A percentile compares a stretch with the other conserved stretches of the same genome.
These are phyloP conservation scores for Doris montereyensis DNA, from an alignment of 2,888 invertebrate species.

Conservation along the genomic window DNA sequence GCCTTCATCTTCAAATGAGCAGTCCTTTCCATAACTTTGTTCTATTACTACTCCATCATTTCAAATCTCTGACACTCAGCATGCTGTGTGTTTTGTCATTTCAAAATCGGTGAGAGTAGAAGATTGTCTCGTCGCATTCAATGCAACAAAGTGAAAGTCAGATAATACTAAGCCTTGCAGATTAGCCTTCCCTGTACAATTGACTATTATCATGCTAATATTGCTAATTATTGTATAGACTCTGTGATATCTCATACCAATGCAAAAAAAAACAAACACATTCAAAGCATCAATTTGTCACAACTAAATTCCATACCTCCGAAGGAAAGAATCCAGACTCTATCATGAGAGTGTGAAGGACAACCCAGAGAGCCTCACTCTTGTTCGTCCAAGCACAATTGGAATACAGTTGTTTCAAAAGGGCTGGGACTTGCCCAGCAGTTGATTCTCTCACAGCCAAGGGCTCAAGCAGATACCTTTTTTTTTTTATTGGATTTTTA, in stretches of 20 bases:
- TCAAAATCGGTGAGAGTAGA: too few relatives aligned
- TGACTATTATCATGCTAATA: too few relatives aligned
- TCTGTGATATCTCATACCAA: too few relatives aligned
- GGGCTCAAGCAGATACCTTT: conserved; percentile 36
- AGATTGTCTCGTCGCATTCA: too few relatives aligned
- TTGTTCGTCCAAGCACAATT: conserved; percentile 1
- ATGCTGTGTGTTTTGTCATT: too few relatives aligned
- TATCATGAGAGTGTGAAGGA: conserved; percentile 41
- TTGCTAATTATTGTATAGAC: too few relatives aligned
- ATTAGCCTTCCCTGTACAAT: neutral
- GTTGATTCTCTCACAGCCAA: conserved; percentile 43
- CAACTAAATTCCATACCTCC: conserved; percentile 11
- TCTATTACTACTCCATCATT: too few relatives aligned
- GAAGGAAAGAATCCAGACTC: conserved; percentile 40
- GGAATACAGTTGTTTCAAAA: conserved; percentile 34
- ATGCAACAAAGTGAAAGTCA: neutral
- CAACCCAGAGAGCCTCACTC: conserved; percentile 43
- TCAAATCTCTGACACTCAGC: too few relatives aligned
- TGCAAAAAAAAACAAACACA: neutral
- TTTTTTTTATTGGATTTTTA: neutral
- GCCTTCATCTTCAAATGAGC: too few relatives aligned
- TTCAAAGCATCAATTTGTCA: too few relatives aligned
- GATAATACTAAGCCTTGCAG: neutral
- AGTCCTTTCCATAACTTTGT: too few relatives aligned
- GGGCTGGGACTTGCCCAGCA: conserved; percentile 33